These are phyloP conservation scores for Tangara arthus DNA, from an alignment of 2,797 vertebrate species.

Conservation along the genomic window DNA sequence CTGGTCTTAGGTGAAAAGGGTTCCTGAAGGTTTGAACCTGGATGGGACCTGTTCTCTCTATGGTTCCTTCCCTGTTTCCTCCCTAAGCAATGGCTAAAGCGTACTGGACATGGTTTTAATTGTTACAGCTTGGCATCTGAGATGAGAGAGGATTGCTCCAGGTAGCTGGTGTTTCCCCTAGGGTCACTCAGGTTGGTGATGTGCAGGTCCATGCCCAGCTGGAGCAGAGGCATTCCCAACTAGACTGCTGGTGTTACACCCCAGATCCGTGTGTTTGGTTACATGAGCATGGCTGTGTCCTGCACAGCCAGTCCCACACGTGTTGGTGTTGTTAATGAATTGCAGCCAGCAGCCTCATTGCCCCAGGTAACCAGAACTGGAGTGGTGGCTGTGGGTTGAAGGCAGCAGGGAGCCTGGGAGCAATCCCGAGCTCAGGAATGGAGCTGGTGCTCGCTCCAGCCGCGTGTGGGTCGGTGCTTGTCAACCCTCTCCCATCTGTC, in stretches of 20 bases:
- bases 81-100: background rate
- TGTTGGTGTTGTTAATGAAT: background rate
- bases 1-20: constrained; percentile 67
- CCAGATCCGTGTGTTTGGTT: background rate
- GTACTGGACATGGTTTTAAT: constrained; percentile 39
- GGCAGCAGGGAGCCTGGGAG: background rate
- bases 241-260: constrained; percentile 25
- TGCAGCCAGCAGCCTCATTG: constrained; percentile 27
- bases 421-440: background rate
- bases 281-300: background rate
- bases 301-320: constrained; percentile 20
- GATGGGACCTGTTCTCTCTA: constrained; percentile 60
- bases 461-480: background rate
- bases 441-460: background rate
- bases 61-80: constrained; percentile 48
- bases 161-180: constrained; percentile 49
- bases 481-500: background rate
- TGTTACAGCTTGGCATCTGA: constrained; percentile 64
- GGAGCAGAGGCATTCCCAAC: background rate
- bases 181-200: constrained; percentile 10
- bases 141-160: constrained; percentile 56
- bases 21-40: constrained; percentile 62
- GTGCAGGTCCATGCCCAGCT: constrained; percentile 18
- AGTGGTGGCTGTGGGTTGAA: constrained; percentile 39
- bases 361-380: background rate